A percentile compares a stretch with the other conserved stretches of the same genome.
Conservation (phyloP, 2,888 invertebrate species). For the Pedicia rivosa region DNA sequence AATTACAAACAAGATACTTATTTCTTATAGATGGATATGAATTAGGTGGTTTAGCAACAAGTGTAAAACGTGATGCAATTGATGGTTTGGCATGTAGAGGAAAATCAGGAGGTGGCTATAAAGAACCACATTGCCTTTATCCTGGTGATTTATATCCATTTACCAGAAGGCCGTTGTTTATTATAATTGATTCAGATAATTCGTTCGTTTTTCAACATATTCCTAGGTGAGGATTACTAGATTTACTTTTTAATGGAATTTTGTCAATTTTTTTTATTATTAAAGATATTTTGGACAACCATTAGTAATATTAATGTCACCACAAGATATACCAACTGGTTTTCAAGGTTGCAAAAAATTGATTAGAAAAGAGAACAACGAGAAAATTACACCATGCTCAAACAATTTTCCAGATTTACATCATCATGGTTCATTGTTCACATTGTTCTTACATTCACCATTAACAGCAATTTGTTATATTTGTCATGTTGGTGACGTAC, state of each 20-base stretch:
- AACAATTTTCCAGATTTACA: constrained; percentile 52
- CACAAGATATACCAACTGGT: constrained; percentile 71
- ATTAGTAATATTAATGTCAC: constrained; percentile 82
- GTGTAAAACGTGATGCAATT: constrained; percentile 59
- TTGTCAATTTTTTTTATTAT: neutral
- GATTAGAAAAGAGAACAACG: too few species aligned
- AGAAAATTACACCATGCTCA: neutral
- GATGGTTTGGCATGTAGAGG: constrained; percentile 29
- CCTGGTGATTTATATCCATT: constrained; percentile 89
- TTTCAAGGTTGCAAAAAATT: constrained; percentile 48
- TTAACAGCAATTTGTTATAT: constrained; percentile 83
- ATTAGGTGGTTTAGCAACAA: constrained; percentile 78
- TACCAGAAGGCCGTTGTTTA: constrained; percentile 80
- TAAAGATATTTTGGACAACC: constrained; percentile 79
- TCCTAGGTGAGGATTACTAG: constrained; percentile 33
- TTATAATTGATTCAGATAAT: constrained; percentile 92
- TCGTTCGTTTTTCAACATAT: constrained; percentile 84
- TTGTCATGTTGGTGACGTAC: constrained; percentile 73
- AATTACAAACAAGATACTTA: constrained; percentile 8
- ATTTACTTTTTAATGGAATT: neutral
- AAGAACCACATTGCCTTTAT: constrained; percentile 67
- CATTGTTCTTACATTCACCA: constrained; percentile 88
- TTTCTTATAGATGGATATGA: constrained; percentile 64
- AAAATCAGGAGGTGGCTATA: constrained; percentile 28
- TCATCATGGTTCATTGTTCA: constrained; percentile 84